phyloP scores from a whole-genome alignment of 2,113 vertebrate species.

The Crotalus horridus region DNA sequence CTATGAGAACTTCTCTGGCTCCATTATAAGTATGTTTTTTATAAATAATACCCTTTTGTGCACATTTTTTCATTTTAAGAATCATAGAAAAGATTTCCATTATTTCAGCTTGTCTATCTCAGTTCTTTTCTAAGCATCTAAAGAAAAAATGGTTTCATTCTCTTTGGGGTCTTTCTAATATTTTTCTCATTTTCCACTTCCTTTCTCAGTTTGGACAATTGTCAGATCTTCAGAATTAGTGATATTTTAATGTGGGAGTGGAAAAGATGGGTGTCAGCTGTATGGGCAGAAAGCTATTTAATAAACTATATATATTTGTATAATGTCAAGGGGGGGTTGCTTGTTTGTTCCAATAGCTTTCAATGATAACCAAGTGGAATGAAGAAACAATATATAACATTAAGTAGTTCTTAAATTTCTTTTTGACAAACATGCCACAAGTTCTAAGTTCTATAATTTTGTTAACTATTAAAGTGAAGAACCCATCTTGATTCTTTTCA shows the following conservation, averaged over 20 bases:
- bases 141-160: not conserved
- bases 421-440: not conserved
- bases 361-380: not conserved
- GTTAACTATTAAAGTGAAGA: not conserved
- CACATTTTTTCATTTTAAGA: not conserved
- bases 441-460: not conserved
- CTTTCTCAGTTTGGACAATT: not conserved
- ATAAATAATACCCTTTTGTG: not conserved
- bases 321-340: not conserved
- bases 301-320: not conserved
- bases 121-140: not conserved
- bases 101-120: not conserved
- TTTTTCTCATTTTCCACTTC: not conserved
- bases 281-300: not conserved
- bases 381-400: not conserved
- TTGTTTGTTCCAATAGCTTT: not conserved
- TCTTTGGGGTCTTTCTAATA: not conserved
- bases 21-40: not conserved
- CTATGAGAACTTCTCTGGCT: not conserved
- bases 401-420: not conserved
- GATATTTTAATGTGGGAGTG: not conserved
- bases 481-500: not conserved
- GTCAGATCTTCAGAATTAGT: not conserved
- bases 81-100: not conserved
- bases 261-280: not conserved